Evolutionary conservation across 2,113 vertebrate genomes (phyloP).

Genomic region (Tyrannus savana): DNA sequence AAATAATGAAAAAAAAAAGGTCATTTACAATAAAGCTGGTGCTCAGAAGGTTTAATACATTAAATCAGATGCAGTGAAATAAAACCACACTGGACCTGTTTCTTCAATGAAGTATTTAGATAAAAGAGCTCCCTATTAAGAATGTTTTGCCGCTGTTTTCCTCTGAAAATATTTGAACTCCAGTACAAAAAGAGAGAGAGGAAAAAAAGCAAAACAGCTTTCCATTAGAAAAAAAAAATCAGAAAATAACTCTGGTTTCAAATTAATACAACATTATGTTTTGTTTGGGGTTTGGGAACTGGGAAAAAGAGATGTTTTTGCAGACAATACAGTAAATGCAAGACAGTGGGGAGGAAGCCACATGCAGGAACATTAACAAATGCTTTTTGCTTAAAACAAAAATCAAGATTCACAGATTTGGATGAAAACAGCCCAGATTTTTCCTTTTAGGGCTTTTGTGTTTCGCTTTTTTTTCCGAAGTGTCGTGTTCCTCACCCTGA

Average conservation of each 20-base stretch:
- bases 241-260: neutral
- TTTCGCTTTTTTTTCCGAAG: neutral
- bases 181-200: neutral
- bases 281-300: neutral
- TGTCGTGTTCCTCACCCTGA: neutral
- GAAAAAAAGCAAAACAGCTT: neutral
- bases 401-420: neutral
- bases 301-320: neutral
- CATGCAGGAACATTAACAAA: neutral
- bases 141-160: neutral
- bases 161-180: neutral
- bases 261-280: neutral
- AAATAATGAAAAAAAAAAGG: neutral
- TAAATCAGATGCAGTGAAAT: neutral
- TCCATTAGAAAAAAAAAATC: neutral
- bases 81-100: neutral
- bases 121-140: neutral
- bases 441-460: rapidly evolving
- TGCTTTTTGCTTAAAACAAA: neutral
- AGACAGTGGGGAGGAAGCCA: neutral
- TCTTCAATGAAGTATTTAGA: neutral
- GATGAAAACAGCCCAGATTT: neutral
- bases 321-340: neutral
- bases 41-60: constrained; percentile 14
- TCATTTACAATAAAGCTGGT: neutral